These are phyloP conservation scores for Drosophila tristis DNA, from an alignment of 1,140 invertebrate genomes.

Conservation along the genomic window DNA sequence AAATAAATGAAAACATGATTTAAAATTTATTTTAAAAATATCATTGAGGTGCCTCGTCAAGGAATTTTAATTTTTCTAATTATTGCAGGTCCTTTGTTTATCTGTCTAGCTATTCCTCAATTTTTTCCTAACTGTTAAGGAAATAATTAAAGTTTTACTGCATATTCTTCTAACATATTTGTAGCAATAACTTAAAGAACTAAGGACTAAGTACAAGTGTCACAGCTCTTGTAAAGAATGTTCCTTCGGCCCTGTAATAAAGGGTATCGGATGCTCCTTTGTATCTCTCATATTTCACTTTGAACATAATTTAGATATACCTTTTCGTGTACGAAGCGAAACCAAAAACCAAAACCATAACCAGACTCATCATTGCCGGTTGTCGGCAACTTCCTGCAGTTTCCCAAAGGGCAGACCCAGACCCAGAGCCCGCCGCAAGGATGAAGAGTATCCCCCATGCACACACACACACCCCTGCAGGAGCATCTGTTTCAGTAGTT, in stretches of 20 bases:
- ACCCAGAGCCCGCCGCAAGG: conserved; percentile 14
- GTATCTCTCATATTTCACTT: neutral
- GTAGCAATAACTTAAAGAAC: too few species aligned
- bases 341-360: conserved; percentile 28
- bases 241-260: too few species aligned
- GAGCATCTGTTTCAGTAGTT: conserved; percentile 46
- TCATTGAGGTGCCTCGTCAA: too few species aligned
- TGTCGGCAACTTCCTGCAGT: conserved; percentile 33
- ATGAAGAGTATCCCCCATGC: conserved; percentile 5
- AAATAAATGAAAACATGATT: too few species aligned
- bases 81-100: neutral
- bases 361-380: conserved; percentile 48
- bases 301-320: conserved; percentile 23
- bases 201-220: too few species aligned
- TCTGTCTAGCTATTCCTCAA: neutral
- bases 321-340: conserved; percentile 2
- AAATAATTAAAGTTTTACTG: too few species aligned
- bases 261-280: neutral
- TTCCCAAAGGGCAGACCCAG: conserved; percentile 43
- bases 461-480: neutral
- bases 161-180: neutral
- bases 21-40: too few species aligned
- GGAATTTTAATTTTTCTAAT: too few species aligned
- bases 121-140: too few species aligned
- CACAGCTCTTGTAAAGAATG: too few species aligned